Evolutionary conservation across 2,113 vertebrate genomes (phyloP).

Genomic region (Mesocricetus auratus): DNA sequence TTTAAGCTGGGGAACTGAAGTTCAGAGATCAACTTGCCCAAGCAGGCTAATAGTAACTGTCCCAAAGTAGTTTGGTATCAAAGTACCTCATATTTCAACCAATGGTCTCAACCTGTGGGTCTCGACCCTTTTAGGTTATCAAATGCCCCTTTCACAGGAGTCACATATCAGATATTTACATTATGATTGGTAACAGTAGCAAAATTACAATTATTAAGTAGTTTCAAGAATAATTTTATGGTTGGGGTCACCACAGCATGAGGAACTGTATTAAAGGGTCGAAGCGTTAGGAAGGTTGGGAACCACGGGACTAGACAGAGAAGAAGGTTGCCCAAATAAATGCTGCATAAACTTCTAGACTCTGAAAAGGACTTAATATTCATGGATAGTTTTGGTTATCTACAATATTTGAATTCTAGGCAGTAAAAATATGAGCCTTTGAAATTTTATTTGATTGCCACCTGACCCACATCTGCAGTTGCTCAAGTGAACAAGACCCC

Average conservation of each 20-base stretch:
- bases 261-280: background rate
- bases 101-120: background rate
- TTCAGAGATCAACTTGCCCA: conserved; percentile 32
- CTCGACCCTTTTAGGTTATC: background rate
- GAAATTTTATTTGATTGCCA: conserved; percentile 40
- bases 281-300: background rate
- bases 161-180: background rate
- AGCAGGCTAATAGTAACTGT: conserved; percentile 25
- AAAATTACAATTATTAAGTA: background rate
- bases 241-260: background rate
- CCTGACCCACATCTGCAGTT: conserved; percentile 43
- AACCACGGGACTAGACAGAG: background rate
- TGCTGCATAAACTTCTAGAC: background rate
- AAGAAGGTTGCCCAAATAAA: background rate
- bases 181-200: background rate
- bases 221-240: background rate
- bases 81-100: conserved; percentile 1
- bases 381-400: conserved; percentile 9
- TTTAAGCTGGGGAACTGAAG: conserved; percentile 13
- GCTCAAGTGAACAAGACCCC: conserved; percentile 13
- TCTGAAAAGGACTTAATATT: background rate
- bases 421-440: conserved; percentile 36
- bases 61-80: background rate
- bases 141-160: background rate
- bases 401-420: conserved; percentile 31